These are phyloP conservation scores for Rhabdomys pumilio DNA, from an alignment of 2,797 vertebrate species.

Conservation along the genomic window DNA sequence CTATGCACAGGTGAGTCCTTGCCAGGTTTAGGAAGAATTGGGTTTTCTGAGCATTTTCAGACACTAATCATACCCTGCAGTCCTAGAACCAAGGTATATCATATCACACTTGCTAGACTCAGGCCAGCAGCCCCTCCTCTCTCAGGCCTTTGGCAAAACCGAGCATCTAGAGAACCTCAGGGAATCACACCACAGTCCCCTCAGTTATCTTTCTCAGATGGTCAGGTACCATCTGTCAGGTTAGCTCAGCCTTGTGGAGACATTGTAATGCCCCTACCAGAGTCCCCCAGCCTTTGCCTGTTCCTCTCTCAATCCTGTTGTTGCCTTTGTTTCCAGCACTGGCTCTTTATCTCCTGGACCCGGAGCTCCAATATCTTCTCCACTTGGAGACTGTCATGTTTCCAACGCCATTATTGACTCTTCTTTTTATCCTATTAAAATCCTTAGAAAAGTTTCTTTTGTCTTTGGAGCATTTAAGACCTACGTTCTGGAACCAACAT, in stretches of 20 bases:
- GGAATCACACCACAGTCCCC: rapidly evolving
- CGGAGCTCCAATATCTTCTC: neutral
- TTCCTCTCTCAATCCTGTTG: too few relatives aligned
- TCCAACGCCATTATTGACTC: neutral
- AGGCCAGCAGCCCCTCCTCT: neutral
- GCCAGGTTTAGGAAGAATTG: neutral
- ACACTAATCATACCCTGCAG: neutral
- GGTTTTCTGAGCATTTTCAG: neutral
- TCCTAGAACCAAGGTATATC: too few relatives aligned
- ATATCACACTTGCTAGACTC: neutral
- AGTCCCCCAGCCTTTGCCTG: neutral
- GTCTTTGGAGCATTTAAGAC: neutral
- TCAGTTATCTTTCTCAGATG: neutral
- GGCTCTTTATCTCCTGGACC: neutral
- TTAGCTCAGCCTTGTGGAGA: neutral
- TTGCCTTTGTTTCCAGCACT: rapidly evolving
- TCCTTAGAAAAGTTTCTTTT: neutral
- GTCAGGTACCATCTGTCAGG: neutral
- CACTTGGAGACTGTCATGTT: neutral
- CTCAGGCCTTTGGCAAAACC: neutral
- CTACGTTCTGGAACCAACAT: neutral
- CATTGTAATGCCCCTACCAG: too few relatives aligned
- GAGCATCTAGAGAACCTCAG: neutral
- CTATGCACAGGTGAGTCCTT: neutral
- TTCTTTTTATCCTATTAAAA: neutral